Base-by-base conservation (phyloP, 2,113 vertebrate species). In the Polypterus bichir region DNA sequence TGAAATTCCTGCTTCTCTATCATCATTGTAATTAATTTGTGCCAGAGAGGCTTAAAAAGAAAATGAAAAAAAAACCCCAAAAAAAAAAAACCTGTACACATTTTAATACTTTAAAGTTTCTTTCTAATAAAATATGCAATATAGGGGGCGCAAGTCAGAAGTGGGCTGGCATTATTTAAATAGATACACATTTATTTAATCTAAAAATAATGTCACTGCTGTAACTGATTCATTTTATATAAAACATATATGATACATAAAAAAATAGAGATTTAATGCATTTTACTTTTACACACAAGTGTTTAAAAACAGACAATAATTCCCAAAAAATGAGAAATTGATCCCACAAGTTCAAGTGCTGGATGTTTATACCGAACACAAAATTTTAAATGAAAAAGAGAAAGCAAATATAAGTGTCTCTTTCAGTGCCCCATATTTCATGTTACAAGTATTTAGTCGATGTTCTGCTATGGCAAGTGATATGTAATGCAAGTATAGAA, bases 221-320 rank as follows among this genome's bases (percentile, higher is more conserved):
- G 65, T 11, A 74, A 75, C 62, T 46, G 27, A 71, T 69, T 55
- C 60, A 63, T 60, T 67, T 8, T 52, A 52, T 64, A 73, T 73
- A 73, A 54, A 83, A 80, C 79, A 81, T 70, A 73, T 62, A 66
- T 75, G 63, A 68, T 61, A 68, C 56, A 68, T 70, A 72, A 73
- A 78, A 82, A 82, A 81, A 78, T 79, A 81, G 9, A 81, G 71
- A 76, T 82, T 70, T 68, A 65, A 68, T 59, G 60, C 72, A 67
- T 64, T 60, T 56, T 59, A 67, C 60, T 63, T 27, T 1, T 27
- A 27, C 27, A 62, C 52, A 65, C 60, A 62, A 49, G 59, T 4
- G 49, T 66, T 49, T 58, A 3, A 64, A 54, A 48, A 3, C 27
- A 5, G 46, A 52, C n/a, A 44, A 59, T 11, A 51, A 59, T n/a